Evolutionary conservation across 2,113 vertebrate species (phyloP).

Genomic region (Motacilla alba): DNA sequence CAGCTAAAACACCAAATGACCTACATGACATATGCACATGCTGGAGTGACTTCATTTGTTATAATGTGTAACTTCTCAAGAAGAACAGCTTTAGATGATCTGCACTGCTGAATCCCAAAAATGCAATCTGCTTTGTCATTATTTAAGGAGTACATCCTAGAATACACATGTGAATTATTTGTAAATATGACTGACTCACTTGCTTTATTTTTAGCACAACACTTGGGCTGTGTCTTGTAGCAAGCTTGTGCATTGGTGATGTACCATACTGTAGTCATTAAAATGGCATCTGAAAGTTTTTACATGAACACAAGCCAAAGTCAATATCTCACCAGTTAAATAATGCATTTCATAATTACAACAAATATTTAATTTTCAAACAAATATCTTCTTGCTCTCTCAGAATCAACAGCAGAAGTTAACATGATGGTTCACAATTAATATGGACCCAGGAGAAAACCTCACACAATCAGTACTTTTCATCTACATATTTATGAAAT

Average conservation of each 20-base stretch:
- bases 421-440: conserved; percentile 53
- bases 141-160: conserved; percentile 16
- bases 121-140: conserved; percentile 47
- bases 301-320: neutral
- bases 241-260: neutral
- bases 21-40: neutral
- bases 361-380: conserved; percentile 45
- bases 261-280: neutral
- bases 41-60: conserved; percentile 12
- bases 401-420: conserved; percentile 21
- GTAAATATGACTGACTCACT: conserved; percentile 1
- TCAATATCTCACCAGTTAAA: neutral
- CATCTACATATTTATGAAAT: conserved; percentile 40
- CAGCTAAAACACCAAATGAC: conserved; percentile 27
- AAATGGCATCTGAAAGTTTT: neutral
- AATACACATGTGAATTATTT: conserved; percentile 32
- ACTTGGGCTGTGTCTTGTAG: neutral
- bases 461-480: conserved; percentile 20
- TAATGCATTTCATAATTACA: conserved; percentile 22
- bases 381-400: conserved; percentile 31
- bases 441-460: conserved; percentile 35
- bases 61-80: neutral
- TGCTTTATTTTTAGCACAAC: conserved; percentile 30
- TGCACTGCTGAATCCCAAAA: conserved; percentile 39
- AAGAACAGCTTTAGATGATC: conserved; percentile 30